These are phyloP conservation scores for Schizopygopsis malacanthus DNA, from an alignment of 2,797 vertebrate genomes.

Conservation along the genomic window DNA sequence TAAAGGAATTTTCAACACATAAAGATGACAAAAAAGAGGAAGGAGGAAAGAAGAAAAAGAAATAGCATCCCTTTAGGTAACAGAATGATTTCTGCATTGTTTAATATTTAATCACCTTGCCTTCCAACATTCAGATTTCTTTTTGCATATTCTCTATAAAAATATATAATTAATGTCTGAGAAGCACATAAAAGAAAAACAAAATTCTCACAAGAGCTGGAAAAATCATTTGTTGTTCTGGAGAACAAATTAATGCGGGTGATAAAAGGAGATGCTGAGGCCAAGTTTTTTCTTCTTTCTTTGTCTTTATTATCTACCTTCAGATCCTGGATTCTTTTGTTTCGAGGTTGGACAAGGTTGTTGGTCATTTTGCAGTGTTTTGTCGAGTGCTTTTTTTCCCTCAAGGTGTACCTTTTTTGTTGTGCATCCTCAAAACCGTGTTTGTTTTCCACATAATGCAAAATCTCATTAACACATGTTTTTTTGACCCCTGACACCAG, in stretches of 20 bases:
- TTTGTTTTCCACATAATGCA: constrained; percentile 51
- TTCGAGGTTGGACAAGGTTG: constrained; percentile 63
- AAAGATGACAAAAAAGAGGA: constrained; percentile 54
- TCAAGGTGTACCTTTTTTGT: constrained; percentile 58
- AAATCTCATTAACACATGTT: constrained; percentile 45
- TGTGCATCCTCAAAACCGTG: constrained; percentile 32
- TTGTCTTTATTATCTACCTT: constrained; percentile 47
- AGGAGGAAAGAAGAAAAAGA: constrained; percentile 63
- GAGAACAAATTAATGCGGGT: constrained; percentile 76
- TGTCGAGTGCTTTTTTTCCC: constrained; percentile 65
- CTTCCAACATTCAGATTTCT: constrained; percentile 78
- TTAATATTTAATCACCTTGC: constrained; percentile 86
- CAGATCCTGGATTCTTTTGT: constrained; percentile 71
- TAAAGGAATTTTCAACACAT: constrained; percentile 75
- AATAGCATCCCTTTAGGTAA: constrained; percentile 84
- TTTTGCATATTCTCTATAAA: constrained; percentile 84
- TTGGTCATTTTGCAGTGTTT: constrained; percentile 71
- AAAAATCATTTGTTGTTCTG: constrained; percentile 80
- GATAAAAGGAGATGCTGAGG: constrained; percentile 75
- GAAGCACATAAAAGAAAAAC: constrained; percentile 78
- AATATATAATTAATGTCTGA: constrained; percentile 84
- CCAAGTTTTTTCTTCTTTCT: constrained; percentile 61
- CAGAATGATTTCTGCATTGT: constrained; percentile 84
- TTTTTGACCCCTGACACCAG: constrained; percentile 34
- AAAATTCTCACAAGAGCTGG: constrained; percentile 74